Percentiles rank a stretch among this genome's conserved stretches.
These are phyloP conservation scores for Chelonia mydas DNA, from an alignment of 2,797 vertebrate species.

Conservation along the genomic window DNA sequence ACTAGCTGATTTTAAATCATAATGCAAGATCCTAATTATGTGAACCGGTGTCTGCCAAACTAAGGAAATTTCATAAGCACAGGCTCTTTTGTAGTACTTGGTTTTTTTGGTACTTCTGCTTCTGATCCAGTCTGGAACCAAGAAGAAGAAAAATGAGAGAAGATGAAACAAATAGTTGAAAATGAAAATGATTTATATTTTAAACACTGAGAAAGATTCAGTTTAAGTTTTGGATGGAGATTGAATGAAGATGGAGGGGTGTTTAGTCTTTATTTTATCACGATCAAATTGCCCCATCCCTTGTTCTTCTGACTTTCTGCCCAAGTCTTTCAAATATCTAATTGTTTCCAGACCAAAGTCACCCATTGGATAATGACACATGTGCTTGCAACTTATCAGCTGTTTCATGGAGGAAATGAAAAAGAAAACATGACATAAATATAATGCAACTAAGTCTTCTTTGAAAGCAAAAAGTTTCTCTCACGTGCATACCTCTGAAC, in stretches of 20 bases:
- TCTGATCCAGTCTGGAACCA: neutral
- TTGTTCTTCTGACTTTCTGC: neutral
- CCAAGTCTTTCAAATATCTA: neutral
- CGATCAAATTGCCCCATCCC: neutral
- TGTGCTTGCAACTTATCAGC: conserved; percentile 32
- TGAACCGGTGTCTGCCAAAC: neutral
- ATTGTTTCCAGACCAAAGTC: neutral
- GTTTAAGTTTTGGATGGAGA: neutral
- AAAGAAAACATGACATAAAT: conserved; percentile 24
- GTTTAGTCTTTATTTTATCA: neutral
- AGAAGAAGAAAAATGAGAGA: neutral
- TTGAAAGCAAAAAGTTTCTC: neutral
- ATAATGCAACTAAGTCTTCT: neutral
- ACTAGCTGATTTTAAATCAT: neutral
- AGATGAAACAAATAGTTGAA: neutral
- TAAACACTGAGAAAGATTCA: neutral
- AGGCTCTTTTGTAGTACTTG: neutral
- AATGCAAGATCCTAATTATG: neutral
- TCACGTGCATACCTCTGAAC: neutral
- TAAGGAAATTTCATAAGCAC: neutral
- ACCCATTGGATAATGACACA: neutral
- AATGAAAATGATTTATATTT: neutral
- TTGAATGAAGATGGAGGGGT: neutral
- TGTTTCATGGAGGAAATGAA: conserved; percentile 32
- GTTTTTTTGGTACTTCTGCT: neutral